Percentiles rank a stretch among this genome's conserved stretches.
phyloP scores from a whole-genome alignment of 2,888 invertebrate genomes.

The Platynereis dumerilii region DNA sequence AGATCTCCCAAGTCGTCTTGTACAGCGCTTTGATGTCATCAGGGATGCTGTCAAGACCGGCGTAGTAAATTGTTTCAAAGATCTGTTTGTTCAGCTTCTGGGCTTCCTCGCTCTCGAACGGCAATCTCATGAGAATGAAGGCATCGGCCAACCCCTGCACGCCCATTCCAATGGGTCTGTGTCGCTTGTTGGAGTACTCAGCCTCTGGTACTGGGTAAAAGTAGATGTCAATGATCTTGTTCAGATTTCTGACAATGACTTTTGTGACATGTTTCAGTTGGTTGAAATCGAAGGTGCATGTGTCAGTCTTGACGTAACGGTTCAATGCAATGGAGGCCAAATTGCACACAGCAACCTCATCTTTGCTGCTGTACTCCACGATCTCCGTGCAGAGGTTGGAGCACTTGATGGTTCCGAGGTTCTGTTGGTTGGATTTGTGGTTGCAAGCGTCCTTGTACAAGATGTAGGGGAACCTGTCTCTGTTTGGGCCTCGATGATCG shows the following conservation, averaged over 20 bases:
- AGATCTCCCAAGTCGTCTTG: too few species aligned
- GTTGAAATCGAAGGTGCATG: constrained; percentile 79
- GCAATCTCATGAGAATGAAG: constrained; percentile 85
- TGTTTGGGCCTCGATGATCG: constrained; percentile 91
- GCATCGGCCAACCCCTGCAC: constrained; percentile 98
- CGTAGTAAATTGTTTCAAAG: constrained; percentile 97
- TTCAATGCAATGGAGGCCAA: constrained; percentile 96
- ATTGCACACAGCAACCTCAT: constrained; percentile 97
- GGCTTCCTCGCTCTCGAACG: constrained; percentile 39
- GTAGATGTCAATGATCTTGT: constrained; percentile 96
- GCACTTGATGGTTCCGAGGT: constrained; percentile 97
- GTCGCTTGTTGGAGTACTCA: constrained; percentile 86
- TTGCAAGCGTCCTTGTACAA: constrained; percentile 84
- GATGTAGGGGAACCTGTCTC: constrained; percentile 99
- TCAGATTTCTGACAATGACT: constrained; percentile 87
- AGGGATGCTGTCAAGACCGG: constrained; percentile 94
- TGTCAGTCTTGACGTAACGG: too few species aligned
- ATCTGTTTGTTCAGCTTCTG: constrained; percentile 86
- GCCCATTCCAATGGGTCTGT: constrained; percentile 80
- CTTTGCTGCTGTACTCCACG: constrained; percentile 87
- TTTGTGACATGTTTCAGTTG: constrained; percentile 88
- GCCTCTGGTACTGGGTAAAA: constrained; percentile 93
- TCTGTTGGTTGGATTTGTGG: constrained; percentile 95
- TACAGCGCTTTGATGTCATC: too few species aligned
- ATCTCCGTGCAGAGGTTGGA: constrained; percentile 99